A percentile compares a stretch with the other conserved stretches of the same genome.
Conservation (phyloP, 2,888 invertebrate species). For the Alentia gelatinosa region DNA sequence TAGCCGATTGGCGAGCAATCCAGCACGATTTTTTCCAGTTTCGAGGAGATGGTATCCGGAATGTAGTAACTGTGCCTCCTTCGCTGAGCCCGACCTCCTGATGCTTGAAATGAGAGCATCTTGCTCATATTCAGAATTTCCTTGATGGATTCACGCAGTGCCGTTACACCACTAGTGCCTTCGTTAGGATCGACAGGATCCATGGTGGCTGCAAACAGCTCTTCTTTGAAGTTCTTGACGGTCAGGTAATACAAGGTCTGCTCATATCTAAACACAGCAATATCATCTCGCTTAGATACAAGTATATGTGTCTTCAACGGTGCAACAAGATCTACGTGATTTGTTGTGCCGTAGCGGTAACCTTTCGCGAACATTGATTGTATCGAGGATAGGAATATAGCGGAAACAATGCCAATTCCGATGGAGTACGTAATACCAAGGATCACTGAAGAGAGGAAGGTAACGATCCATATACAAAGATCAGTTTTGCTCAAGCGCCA, state of each 20-base stretch:
- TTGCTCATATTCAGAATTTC: background rate
- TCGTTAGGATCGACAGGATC: slow-evolving; percentile 67
- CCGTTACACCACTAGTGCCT: background rate
- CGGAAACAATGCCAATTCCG: slow-evolving; percentile 73
- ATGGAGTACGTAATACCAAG: slow-evolving; percentile 78
- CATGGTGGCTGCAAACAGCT: slow-evolving; percentile 73
- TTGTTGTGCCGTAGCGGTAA: slow-evolving; percentile 58
- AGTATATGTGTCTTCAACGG: background rate
- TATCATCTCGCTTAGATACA: slow-evolving; percentile 67
- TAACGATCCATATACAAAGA: slow-evolving; percentile 82
- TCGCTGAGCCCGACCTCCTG: background rate
- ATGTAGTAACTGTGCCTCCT: background rate
- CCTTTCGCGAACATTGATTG: slow-evolving; percentile 76
- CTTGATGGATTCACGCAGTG: background rate
- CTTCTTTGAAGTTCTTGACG: slow-evolving; percentile 76
- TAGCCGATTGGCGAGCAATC: background rate
- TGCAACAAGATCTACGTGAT: background rate
- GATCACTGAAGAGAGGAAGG: slow-evolving; percentile 73
- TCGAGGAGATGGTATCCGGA: background rate
- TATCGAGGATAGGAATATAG: slow-evolving; percentile 73
- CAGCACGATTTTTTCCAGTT: background rate
- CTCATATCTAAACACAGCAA: slow-evolving; percentile 77
- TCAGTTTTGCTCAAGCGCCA: slow-evolving; percentile 90
- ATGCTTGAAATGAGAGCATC: background rate
- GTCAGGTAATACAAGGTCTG: slow-evolving; percentile 77